Base-by-base conservation (phyloP, 2,797 vertebrate genomes). In the Rachycentron canadum region DNA sequence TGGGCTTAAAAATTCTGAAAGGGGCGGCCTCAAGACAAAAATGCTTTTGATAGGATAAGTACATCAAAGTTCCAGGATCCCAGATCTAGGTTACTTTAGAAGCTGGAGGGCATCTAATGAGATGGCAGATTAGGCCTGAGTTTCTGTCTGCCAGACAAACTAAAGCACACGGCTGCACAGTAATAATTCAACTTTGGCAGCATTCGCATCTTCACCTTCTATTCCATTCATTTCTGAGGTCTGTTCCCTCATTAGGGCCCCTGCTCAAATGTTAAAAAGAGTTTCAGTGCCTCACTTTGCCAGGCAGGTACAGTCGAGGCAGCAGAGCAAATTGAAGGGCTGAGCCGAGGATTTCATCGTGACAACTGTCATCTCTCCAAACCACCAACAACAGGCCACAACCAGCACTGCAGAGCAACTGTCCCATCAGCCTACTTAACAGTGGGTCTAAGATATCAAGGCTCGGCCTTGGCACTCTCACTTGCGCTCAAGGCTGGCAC, bases 1-100 rank as follows among this genome's bases (percentile, higher is more conserved):
- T 90, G 78, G 85, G 80, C 85, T 91, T 84, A 73, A 88, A 86
- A 85, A 81, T 56, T 84, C 83, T 70, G 82, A 89, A 86, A 85
- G 76, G 75, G 86, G 70, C 69, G 66, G 87, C 91, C 91, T 83
- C 45, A 58, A 91, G 91, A 92, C 87, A 90, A 91, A 91, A 88
- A 79, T 73, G 85, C 84, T 82, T 90, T 88, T 91, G 88, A 91
- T 87, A 80, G 87, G 87, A 90, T 92, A 89, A 91, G 86, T 82
- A 91, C 89, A 92, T 94, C 92, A 93, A 91, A 93, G 88, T 90
- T 87, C 60, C 80, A 83, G 86, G 84, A 88, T 86, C 75, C 76
- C 58, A 83, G 85, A 91, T 92, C 84, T 91, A 23, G 89, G 90
- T 90, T 91, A 85, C 80, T 84, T 88, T 72, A 75, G 61, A 75